Base-by-base conservation (phyloP, 2,888 invertebrate species). In the Mactromeris polynyma region DNA sequence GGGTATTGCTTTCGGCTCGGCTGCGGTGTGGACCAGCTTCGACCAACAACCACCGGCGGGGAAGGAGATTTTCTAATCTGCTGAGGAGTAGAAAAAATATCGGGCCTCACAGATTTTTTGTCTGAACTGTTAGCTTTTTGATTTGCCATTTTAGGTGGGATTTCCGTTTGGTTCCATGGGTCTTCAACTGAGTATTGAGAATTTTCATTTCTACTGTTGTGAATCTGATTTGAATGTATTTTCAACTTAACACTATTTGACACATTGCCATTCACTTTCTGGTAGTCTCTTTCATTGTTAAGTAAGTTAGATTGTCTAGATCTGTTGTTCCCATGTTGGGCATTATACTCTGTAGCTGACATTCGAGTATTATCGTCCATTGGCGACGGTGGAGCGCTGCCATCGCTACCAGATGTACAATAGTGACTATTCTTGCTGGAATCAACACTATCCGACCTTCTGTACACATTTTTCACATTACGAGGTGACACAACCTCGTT, bases 21-120 rank as follows among this genome's bases (percentile, higher is more conserved):
- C 78, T 94, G 94, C 14, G 95, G 94, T 1, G 95, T 95, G 19
- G 90, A 91, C 91, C 91, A 93, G 21, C 79, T 58, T 14, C 86
- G 38, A 14, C 79, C 81, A 81, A 82, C 80, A 19, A 51, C 84
- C 31, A 89, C 85, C 4, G 90, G 90, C 1, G 90, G 90, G 7
- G 89, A 87, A 31, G 90, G 90, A 26, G 92, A 92, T 64, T 81
- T 88, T 26, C 90, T 81, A 6, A 81, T 69, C 46, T 92, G 90
- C 58, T 92, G 90, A 1, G 90, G 88, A 31, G 90, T 90, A 9
- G 90, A 84, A 33, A 88, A 92, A 14, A 88, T 38, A 82, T 92
- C 89, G 11, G 86, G 54, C 54, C 88, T 81, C 6, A 80, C 51
- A 17, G 86, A 82, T 21, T 73, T 54, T 2, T 79, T 77, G 38